Percentiles rank a stretch among this genome's conserved stretches.
Evolutionary conservation across 2,888 invertebrate species (phyloP).

Genomic region (Pseudanteris insignis): DNA sequence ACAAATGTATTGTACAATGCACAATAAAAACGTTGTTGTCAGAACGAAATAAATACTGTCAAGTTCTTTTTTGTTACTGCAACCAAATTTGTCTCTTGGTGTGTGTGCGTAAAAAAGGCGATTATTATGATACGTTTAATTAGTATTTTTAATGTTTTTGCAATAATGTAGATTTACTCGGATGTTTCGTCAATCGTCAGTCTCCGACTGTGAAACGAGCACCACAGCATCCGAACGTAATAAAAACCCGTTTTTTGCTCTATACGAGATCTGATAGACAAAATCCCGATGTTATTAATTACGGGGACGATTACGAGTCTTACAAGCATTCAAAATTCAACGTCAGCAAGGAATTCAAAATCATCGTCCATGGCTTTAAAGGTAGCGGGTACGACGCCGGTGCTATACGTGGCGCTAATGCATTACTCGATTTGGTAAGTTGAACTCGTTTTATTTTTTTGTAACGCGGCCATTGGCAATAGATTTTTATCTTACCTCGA

Average conservation of each 20-base stretch:
- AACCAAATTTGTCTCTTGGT: too few relatives aligned
- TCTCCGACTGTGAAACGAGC: slow-evolving; percentile 68
- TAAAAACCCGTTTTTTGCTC: slow-evolving; percentile 69
- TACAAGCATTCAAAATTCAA: slow-evolving; percentile 67
- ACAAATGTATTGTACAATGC: too few relatives aligned
- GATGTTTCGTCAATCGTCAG: slow-evolving; percentile 69
- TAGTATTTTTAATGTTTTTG: too few relatives aligned
- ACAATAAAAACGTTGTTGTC: too few relatives aligned
- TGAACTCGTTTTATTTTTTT: background rate
- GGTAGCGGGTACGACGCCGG: slow-evolving; percentile 68
- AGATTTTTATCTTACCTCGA: too few relatives aligned
- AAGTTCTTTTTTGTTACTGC: too few relatives aligned
- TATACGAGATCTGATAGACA: slow-evolving; percentile 66
- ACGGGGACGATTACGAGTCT: slow-evolving; percentile 67
- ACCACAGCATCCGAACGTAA: slow-evolving; percentile 69
- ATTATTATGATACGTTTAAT: too few relatives aligned
- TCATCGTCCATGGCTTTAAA: slow-evolving; percentile 71
- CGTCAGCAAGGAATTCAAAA: slow-evolving; percentile 66
- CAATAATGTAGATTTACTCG: slow-evolving; percentile 67
- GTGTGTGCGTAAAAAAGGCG: too few relatives aligned
- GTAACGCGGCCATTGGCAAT: too few relatives aligned
- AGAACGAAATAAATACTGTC: too few relatives aligned
- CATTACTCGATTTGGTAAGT: slow-evolving; percentile 68
- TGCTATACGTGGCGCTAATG: slow-evolving; percentile 64
- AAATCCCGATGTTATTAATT: slow-evolving; percentile 65